Evolutionary conservation across 2,113 vertebrate species (phyloP).

Genomic region (Sigmodon hispidus): DNA sequence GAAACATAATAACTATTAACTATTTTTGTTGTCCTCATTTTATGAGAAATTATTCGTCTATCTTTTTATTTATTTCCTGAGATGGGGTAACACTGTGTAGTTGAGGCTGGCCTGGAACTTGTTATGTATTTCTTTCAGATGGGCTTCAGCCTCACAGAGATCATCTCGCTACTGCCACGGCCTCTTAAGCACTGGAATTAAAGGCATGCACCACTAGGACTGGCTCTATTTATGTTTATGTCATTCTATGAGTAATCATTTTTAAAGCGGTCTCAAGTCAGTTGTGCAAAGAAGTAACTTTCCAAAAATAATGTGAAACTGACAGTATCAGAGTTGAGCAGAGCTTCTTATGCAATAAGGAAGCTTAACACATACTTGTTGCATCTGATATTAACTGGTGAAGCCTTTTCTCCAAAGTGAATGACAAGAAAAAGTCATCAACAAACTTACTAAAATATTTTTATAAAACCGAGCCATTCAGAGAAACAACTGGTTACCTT

Average conservation of each 20-base stretch:
- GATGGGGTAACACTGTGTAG: neutral
- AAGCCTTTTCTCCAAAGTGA: neutral
- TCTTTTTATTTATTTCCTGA: neutral
- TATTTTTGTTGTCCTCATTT: neutral
- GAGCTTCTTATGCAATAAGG: neutral
- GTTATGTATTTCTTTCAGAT: neutral
- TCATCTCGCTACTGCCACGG: neutral
- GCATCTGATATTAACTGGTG: neutral
- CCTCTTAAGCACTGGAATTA: neutral
- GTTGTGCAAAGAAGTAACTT: neutral
- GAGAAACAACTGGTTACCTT: neutral
- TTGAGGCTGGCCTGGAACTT: neutral
- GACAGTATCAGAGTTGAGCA: neutral
- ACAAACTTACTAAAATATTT: slow-evolving; percentile 23
- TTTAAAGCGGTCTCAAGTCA: slow-evolving; percentile 14
- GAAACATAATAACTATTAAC: neutral
- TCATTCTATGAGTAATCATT: neutral
- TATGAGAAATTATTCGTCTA: slow-evolving; percentile 42
- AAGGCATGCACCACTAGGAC: neutral
- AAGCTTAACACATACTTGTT: neutral
- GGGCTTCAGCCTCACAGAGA: neutral
- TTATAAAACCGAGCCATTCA: slow-evolving; percentile 12
- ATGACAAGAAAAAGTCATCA: slow-evolving; percentile 38
- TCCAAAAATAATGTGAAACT: neutral
- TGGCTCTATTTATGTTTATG: neutral